Conservation (phyloP, 2,888 invertebrate species). For the Taphrorychus bicolor region DNA sequence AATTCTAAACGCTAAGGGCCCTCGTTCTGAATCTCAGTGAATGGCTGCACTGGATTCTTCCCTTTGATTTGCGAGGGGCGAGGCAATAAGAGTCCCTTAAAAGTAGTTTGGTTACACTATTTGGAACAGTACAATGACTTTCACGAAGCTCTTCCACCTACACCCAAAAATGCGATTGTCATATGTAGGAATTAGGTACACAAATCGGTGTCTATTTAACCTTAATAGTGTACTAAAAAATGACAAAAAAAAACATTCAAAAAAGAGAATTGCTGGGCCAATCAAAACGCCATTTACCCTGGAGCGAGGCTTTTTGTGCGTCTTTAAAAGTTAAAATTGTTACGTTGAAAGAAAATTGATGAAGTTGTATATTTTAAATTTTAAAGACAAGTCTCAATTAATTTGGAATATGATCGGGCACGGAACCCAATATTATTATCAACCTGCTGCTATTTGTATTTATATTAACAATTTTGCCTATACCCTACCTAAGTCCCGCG, state of each 20-base stretch:
- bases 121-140: conserved; percentile 26
- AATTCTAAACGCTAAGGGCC: conserved; percentile 51
- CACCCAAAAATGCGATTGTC: conserved; percentile 57
- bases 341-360: not conserved
- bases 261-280: conserved; percentile 63
- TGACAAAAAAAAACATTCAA: conserved; percentile 46
- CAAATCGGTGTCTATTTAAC: conserved; percentile 42
- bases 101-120: conserved; percentile 43
- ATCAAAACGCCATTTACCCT: conserved; percentile 55
- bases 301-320: conserved; percentile 25
- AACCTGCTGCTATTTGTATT: conserved; percentile 10
- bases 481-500: conserved; percentile 19
- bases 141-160: conserved; percentile 50
- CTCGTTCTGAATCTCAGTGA: conserved; percentile 65
- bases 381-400: conserved; percentile 24
- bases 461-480: conserved; percentile 26
- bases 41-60: conserved; percentile 69
- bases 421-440: conserved; percentile 52
- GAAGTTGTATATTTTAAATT: conserved; percentile 19
- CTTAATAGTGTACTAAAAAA: conserved; percentile 43
- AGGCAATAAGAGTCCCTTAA: conserved; percentile 59
- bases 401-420: conserved; percentile 45
- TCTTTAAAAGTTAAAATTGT: conserved; percentile 25
- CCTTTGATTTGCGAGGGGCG: conserved; percentile 52
- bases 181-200: conserved; percentile 43